These are phyloP conservation scores for Ginglymostoma cirratum DNA, from an alignment of 2,113 vertebrate genomes.

Conservation along the genomic window DNA sequence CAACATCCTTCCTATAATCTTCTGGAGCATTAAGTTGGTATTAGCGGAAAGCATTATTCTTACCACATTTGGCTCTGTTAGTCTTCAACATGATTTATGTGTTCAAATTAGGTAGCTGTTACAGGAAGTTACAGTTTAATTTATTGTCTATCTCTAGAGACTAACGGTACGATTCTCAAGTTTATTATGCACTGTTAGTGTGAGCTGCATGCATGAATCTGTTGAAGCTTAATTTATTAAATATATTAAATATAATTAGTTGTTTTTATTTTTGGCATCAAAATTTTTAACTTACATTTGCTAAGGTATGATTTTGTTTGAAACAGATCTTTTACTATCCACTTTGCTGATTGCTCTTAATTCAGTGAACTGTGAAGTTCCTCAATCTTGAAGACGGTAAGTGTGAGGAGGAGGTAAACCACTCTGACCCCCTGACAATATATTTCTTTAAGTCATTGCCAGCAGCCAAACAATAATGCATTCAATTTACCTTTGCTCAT, in stretches of 20 bases:
- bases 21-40: not conserved
- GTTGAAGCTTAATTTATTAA: not conserved
- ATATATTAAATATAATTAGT: slow-evolving; percentile 6
- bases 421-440: not conserved
- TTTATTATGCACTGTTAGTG: not conserved
- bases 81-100: slow-evolving; percentile 9
- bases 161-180: not conserved
- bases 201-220: not conserved
- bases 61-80: not conserved
- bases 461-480: not conserved
- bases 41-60: not conserved
- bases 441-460: not conserved
- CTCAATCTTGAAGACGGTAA: not conserved
- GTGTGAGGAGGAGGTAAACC: not conserved
- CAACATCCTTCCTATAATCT: not conserved
- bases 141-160: not conserved
- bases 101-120: slow-evolving; percentile 1
- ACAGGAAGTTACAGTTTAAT: slow-evolving; percentile 20
- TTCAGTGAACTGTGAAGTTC: not conserved
- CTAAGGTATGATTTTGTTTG: not conserved
- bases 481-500: not conserved
- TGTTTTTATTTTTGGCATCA: not conserved
- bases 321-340: not conserved
- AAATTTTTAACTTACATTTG: not conserved
- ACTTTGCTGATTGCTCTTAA: not conserved